Base-by-base conservation (phyloP, 2,888 invertebrate species). In the Copidosoma aretas region DNA sequence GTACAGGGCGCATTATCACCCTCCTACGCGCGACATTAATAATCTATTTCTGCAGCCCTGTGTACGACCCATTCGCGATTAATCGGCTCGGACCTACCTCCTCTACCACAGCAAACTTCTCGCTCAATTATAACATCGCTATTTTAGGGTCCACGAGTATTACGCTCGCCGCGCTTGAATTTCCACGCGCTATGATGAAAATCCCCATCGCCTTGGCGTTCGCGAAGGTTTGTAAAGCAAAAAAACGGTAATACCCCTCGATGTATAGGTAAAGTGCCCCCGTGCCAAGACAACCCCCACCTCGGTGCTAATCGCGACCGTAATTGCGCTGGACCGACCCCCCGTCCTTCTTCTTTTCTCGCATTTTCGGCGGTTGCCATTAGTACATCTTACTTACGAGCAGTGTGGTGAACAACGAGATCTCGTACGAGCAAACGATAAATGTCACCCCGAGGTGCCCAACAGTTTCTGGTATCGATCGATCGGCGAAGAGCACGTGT, bases 401-500 rank as follows among this genome's bases (percentile, higher is more conserved):
- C n/a, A n/a, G n/a, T n/a, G n/a, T n/a, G 32, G 32, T 32, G 8
- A 32, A 32, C 32, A 32, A 32, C 32, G 32, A 32, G 32, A 32
- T 32, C 8, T 5, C 32, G 4, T 32, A 32, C 32, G 8, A 32
- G 32, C 32, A 32, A 5, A 8, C 32, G 32, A 8, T 32, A 32
- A 32, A 32, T 32, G 4, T 32, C 32, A 5, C 32, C 32, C 32
- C 8, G 43, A 3, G 43, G 43, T 17, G 43, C 12, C 43, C 41
- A 66, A 66, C 41, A 61, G 57, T 67, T 62, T 53, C 67, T 53
- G 15, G 24, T 59, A 67, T 57, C 52, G 61, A 71, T 67, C 60
- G 63, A 67, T 70, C 56, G 56, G 54, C 8, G 54, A 39, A 25
- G 25, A 39, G 51, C 67, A 60, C 80, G 80, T 81, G 81, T 81